A percentile compares a stretch with the other conserved stretches of the same genome.
phyloP scores from a whole-genome alignment of 2,113 vertebrate genomes.

The Vidua macroura region DNA sequence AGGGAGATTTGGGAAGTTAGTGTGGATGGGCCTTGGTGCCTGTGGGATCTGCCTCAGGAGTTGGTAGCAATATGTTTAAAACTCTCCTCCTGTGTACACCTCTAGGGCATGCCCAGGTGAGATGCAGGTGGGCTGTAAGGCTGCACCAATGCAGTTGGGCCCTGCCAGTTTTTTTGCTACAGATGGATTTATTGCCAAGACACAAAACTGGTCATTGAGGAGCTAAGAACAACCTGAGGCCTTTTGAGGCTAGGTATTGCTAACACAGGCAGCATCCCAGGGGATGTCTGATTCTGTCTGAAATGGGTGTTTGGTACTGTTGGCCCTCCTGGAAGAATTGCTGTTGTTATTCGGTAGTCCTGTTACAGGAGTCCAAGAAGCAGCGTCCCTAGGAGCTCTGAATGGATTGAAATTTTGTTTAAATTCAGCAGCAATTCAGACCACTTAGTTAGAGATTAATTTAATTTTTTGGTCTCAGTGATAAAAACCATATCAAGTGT shows the following conservation, averaged over 20 bases:
- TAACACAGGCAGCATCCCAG: not conserved
- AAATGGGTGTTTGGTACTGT: not conserved
- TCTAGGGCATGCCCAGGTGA: constrained; percentile 21
- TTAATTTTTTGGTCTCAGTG: not conserved
- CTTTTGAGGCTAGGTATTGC: not conserved
- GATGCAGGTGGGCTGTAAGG: constrained; percentile 21
- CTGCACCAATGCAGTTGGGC: constrained; percentile 8
- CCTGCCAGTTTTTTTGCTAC: not conserved
- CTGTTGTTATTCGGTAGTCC: not conserved
- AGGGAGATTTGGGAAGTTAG: not conserved
- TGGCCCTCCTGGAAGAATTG: not conserved
- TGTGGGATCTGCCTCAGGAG: not conserved
- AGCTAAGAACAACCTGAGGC: constrained; percentile 8
- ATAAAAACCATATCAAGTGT: not conserved
- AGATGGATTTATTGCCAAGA: constrained; percentile 51
- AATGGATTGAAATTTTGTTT: not conserved
- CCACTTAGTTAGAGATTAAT: not conserved
- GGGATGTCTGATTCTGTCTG: not conserved
- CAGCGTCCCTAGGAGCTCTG: not conserved
- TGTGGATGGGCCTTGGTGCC: not conserved
- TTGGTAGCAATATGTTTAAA: not conserved
- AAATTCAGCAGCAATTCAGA: constrained; percentile 9
- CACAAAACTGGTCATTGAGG: constrained; percentile 32
- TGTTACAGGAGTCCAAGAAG: not conserved
- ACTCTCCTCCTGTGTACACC: not conserved